Percentiles rank a stretch among this genome's conserved stretches.
phyloP scores from a whole-genome alignment of 2,113 vertebrate species.

The Indicator indicator region DNA sequence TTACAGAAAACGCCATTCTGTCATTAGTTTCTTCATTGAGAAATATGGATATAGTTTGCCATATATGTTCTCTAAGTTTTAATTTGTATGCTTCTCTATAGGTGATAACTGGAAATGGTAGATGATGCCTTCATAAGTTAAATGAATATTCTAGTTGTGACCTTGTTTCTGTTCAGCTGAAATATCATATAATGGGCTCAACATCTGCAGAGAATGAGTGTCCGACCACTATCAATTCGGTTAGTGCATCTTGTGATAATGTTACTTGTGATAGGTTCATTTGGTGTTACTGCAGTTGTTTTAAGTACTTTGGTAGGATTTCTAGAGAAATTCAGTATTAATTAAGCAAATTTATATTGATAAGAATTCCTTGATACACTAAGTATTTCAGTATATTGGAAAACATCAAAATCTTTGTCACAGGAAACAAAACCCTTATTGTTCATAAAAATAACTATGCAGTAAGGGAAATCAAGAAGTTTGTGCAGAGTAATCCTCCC shows the following conservation, averaged over 20 bases:
- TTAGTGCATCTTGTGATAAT: neutral
- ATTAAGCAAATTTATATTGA: neutral
- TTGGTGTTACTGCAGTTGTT: neutral
- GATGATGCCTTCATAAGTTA: neutral
- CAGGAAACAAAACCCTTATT: neutral
- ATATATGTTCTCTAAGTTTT: neutral
- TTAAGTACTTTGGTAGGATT: constrained; percentile 1
- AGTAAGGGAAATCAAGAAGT: neutral
- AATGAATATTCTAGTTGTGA: neutral
- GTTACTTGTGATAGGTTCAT: neutral
- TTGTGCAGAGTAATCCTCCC: neutral
- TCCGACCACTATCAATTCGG: neutral
- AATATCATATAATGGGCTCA: neutral
- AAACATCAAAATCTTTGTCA: neutral
- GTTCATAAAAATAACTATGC: neutral
- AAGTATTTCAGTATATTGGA: neutral
- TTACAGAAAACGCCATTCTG: neutral
- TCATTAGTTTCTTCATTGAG: neutral
- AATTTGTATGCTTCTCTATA: neutral
- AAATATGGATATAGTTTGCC: neutral
- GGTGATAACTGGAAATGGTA: neutral
- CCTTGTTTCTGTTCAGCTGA: neutral
- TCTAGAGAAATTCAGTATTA: constrained; percentile 19
- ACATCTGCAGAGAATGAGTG: neutral
- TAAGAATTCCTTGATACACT: neutral